Evolutionary conservation across 2,797 vertebrate species (phyloP), one percentile per base, ranked within the genome.

Genomic region (Glossophaga mutica): DNA sequence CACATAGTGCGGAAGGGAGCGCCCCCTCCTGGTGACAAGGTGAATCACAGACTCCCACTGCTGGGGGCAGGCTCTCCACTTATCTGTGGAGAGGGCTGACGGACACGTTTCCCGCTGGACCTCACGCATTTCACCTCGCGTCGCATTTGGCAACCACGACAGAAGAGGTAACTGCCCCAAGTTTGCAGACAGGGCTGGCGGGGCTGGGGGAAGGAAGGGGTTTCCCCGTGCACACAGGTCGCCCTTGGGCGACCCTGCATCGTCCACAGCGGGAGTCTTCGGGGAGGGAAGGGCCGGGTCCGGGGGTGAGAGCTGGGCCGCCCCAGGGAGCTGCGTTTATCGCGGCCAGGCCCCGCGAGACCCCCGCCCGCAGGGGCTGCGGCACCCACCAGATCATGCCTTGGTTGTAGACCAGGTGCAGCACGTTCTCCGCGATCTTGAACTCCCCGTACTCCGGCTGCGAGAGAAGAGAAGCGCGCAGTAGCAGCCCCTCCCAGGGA

Each of bases 381-480:
- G 32, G 0, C 14, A 98, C 99, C 71, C 98, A 99, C 99, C 99
- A 99, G 97, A 99, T 99, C 99, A 99, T 99, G 84, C 99, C 99
- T 98, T 99, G 99, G 98, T 99, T 99, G 98, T 99, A 99, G 98
- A 99, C 99, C 93, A 99, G 98, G 96, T 99, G 99, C 29, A 99
- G 96, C 67, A 99, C 99, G 9, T 99, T 99, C 98, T 99, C 99
- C 9, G 99, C 99, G 94, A 99, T 99, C 98, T 99, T 99, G 98
- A 99, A 99, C 98, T 99, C 99, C 96, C 99, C 99, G 9, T 99
- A 99, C 98, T 99, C 99, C 76, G 99, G 99, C 99, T 99, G 96
- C 42, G 96, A 94, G 91, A 97, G 97, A 95, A 83, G 55, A 39
- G 39, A 3, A 39, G 39, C 48, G 4, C 55, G 11, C 22, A 55